Percentiles rank a stretch among this genome's conserved stretches.
Conservation (phyloP, 2,113 vertebrate species). For the Brachypteracias leptosomus region DNA sequence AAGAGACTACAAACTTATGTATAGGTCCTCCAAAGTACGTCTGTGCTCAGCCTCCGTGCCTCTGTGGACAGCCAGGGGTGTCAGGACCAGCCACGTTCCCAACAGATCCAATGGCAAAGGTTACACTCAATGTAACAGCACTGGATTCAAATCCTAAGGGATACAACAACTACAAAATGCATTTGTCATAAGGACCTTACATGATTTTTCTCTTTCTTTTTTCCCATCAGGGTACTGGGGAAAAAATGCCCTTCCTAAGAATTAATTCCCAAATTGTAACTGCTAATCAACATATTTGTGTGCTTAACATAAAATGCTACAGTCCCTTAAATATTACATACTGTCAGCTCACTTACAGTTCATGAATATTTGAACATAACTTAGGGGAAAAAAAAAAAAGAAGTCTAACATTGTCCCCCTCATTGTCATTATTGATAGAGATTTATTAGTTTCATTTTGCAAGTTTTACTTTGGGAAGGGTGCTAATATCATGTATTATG, state of each 20-base stretch:
- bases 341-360: slow-evolving; percentile 25
- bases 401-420: slow-evolving; percentile 69
- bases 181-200: background rate
- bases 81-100: background rate
- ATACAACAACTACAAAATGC: slow-evolving; percentile 27
- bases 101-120: background rate
- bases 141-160: background rate
- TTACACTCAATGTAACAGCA: background rate
- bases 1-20: background rate
- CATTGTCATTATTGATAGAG: slow-evolving; percentile 68
- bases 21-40: background rate
- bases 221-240: background rate
- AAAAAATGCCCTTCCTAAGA: slow-evolving; percentile 50
- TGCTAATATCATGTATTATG: slow-evolving; percentile 71
- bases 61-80: background rate
- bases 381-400: slow-evolving; percentile 53
- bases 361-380: slow-evolving; percentile 33
- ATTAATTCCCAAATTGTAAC: slow-evolving; percentile 55
- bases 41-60: background rate
- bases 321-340: slow-evolving; percentile 46
- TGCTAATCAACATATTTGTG: slow-evolving; percentile 33
- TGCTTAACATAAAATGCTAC: slow-evolving; percentile 55
- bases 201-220: background rate
- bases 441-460: slow-evolving; percentile 75
- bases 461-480: slow-evolving; percentile 73